Evolutionary conservation across 2,113 vertebrate species (phyloP).

Genomic region (Mustelus asterias): DNA sequence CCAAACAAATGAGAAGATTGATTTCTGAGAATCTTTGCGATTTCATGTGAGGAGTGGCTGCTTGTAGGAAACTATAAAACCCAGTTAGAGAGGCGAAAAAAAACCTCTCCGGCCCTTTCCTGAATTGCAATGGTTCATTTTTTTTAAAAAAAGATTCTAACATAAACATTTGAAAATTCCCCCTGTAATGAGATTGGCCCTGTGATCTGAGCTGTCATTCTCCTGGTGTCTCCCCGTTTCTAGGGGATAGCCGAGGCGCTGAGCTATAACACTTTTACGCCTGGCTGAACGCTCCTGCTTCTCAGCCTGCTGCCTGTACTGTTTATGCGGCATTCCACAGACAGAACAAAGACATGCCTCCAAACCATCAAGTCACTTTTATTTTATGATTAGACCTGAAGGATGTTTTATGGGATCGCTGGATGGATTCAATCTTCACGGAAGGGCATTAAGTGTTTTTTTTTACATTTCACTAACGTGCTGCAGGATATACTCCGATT

Average conservation of each 20-base stretch:
- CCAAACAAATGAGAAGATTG: background rate
- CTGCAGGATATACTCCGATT: background rate
- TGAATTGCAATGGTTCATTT: background rate
- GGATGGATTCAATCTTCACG: background rate
- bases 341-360: background rate
- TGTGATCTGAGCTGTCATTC: background rate
- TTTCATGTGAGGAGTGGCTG: background rate
- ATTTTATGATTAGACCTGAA: background rate
- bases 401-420: background rate
- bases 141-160: background rate
- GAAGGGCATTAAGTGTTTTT: background rate
- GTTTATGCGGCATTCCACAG: background rate
- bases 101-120: background rate
- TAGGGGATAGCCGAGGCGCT: too few relatives aligned
- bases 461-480: background rate
- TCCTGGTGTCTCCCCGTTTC: background rate
- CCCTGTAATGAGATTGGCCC: background rate
- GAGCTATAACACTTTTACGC: background rate
- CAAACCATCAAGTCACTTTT: constrained; percentile 4
- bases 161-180: background rate
- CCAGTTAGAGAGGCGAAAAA: background rate
- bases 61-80: background rate
- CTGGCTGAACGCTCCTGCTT: background rate
- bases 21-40: background rate
- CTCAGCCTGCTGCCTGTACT: background rate